phyloP scores from a whole-genome alignment of 2,797 vertebrate species.

The Cossypha polioptera region DNA sequence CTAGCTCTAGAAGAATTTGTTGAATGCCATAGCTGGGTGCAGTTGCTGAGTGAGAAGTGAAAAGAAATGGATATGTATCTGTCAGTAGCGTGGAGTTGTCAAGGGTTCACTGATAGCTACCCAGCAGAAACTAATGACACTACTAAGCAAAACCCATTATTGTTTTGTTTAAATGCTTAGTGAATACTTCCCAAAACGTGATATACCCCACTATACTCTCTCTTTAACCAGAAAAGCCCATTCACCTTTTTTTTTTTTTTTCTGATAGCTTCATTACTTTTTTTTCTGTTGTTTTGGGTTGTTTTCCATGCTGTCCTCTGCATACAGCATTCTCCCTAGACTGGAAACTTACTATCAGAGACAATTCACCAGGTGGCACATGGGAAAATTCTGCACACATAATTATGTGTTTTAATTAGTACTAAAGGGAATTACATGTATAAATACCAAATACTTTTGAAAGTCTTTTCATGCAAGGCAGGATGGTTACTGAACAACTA shows the following conservation, averaged over 20 bases:
- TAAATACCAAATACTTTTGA: background rate
- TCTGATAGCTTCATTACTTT: background rate
- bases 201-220: background rate
- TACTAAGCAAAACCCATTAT: background rate
- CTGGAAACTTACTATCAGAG: conserved; percentile 26
- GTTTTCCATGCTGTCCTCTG: background rate
- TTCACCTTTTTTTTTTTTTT: background rate
- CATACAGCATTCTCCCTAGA: background rate
- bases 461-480: background rate
- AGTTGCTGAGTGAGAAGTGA: background rate
- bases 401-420: conserved; percentile 53
- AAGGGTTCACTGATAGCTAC: background rate
- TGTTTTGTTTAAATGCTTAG: background rate
- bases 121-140: background rate
- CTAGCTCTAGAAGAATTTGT: background rate
- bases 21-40: background rate
- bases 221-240: background rate
- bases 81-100: background rate
- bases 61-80: background rate
- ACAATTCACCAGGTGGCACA: conserved; percentile 6
- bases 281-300: background rate
- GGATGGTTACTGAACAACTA: background rate
- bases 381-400: background rate
- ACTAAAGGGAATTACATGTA: conserved; percentile 32
- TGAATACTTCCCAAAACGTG: background rate